Evolutionary conservation across 2,113 vertebrate genomes (phyloP).

Genomic region (Paramormyrops kingsleyae): DNA sequence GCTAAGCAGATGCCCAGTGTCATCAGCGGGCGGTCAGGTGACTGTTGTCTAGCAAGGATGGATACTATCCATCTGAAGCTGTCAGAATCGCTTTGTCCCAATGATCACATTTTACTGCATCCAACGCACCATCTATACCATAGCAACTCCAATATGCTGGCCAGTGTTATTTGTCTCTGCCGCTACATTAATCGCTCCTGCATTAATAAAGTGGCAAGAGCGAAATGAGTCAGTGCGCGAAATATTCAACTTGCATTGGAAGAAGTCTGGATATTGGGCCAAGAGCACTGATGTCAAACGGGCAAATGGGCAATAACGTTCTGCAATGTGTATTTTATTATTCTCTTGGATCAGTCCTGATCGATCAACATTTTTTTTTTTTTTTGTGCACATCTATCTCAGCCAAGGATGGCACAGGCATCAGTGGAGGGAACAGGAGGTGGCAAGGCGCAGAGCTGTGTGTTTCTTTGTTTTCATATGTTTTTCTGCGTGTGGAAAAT

Average conservation of each 20-base stretch:
- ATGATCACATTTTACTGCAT: not conserved
- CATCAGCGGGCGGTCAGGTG: not conserved
- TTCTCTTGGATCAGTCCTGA: not conserved
- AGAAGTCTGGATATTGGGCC: conserved; percentile 27
- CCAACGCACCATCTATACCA: not conserved
- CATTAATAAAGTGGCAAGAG: not conserved
- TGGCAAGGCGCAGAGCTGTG: not conserved
- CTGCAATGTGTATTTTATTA: not conserved
- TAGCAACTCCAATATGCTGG: not conserved
- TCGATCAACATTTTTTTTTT: not conserved
- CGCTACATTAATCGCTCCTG: not conserved
- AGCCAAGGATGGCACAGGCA: not conserved
- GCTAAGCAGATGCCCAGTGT: not conserved
- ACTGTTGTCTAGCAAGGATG: not conserved
- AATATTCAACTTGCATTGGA: conserved; percentile 39
- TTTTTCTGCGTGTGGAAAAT: not conserved
- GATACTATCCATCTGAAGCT: not conserved
- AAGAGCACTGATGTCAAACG: conserved; percentile 22
- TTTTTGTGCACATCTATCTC: not conserved
- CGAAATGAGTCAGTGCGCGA: conserved; percentile 14
- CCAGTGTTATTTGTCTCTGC: not conserved
- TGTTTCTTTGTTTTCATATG: not conserved
- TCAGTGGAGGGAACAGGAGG: not conserved
- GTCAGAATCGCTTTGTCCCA: not conserved
- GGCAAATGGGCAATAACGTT: not conserved